Evolutionary conservation across 1,140 invertebrate species (phyloP).

Genomic region (Metopolophium dirhodum): DNA sequence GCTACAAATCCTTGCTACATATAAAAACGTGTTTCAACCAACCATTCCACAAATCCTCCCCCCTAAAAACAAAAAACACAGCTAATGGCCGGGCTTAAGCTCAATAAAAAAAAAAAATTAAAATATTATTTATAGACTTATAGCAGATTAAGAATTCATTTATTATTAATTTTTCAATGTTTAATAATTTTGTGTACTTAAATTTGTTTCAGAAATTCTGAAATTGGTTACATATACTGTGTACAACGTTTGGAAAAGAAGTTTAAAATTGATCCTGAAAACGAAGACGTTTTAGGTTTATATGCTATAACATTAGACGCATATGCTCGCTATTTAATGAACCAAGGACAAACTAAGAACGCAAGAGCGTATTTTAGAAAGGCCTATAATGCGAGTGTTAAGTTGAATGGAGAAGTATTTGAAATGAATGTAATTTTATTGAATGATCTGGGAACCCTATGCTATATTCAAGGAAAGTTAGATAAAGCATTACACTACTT

Average conservation of each 20-base stretch:
- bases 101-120: too few species aligned
- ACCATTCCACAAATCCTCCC: too few species aligned
- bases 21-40: too few species aligned
- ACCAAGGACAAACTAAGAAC: slow-evolving; percentile 69
- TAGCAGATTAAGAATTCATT: neutral
- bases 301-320: slow-evolving; percentile 79
- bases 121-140: neutral
- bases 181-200: neutral
- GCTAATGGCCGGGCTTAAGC: too few species aligned
- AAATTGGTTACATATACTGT: slow-evolving; percentile 79
- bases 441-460: slow-evolving; percentile 84
- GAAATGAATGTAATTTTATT: slow-evolving; percentile 79
- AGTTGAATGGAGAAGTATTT: slow-evolving; percentile 71
- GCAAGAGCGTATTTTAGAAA: slow-evolving; percentile 73
- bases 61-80: too few species aligned
- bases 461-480: slow-evolving; percentile 71
- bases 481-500: slow-evolving; percentile 76
- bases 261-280: slow-evolving; percentile 63
- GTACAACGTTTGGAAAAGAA: slow-evolving; percentile 72
- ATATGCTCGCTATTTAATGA: slow-evolving; percentile 80
- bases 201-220: slow-evolving; percentile 68
- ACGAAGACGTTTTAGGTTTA: slow-evolving; percentile 68
- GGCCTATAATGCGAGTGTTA: slow-evolving; percentile 72
- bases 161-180: neutral
- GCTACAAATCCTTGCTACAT: too few species aligned